Base-by-base conservation (phyloP, 2,888 invertebrate genomes). In the Lepetodrilus schrolli region DNA sequence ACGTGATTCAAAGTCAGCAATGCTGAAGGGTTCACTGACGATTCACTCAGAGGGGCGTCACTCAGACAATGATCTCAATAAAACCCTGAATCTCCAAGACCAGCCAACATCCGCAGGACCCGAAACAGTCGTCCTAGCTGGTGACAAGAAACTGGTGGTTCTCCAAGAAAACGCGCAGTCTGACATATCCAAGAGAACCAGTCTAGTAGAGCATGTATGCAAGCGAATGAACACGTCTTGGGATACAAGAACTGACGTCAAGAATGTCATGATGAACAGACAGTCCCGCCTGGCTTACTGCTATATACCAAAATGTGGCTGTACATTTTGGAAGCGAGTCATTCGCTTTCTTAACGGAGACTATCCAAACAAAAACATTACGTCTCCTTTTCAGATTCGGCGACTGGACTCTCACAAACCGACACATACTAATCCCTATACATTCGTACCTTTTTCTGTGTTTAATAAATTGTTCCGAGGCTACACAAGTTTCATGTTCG, bases 401-500 rank as follows among this genome's bases (percentile, higher is more conserved):
- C 8, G 58, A 17, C 2, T 21, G 17, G 58, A 58, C 10, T 13
- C 26, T 7, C 58, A 58, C 17, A 58, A 34, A 10, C 13, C 4
- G n/a, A 1, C 1, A 7, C 7, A 58, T 34, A 26, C 2, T 34
- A 58, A 58, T n/a, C 34, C 58, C 10, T 13, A 34, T n/a, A 34
- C 58, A 8, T 58, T 21, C 30, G 34, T 58, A 17, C 10, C 30
- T n/a, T 58, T 58, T 17, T 30, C 13, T 17, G n/a, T 58, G 26
- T 58, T 26, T 17, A 58, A 17, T 5, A 4, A 58, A 4, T 13
- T 30, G 3, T 21, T 10, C 1, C 10, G n/a, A 10, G 34, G 26
- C 8, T 58, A 26, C 58, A 58, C 26, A 23, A 23, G 58, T 23
- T 58, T 58, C n/a, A 58, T 58, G 58, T 58, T 58, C 34, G 58